Percentiles rank a stretch among this genome's conserved stretches.
phyloP scores from a whole-genome alignment of 2,113 vertebrate species.

The Tenebrosternarchus preto region DNA sequence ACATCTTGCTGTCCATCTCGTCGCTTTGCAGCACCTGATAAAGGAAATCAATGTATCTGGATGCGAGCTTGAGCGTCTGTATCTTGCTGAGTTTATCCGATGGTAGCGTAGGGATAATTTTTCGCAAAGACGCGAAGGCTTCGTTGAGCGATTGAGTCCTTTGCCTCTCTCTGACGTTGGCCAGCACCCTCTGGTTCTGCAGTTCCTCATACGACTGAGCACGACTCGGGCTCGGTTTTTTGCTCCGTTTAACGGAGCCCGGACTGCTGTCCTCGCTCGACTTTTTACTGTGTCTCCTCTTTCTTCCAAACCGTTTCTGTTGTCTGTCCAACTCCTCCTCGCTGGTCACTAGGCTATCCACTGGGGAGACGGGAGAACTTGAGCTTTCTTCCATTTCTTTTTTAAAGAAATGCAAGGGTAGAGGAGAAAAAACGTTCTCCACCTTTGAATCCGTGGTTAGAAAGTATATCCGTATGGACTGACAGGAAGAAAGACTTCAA shows the following conservation, averaged over 20 bases:
- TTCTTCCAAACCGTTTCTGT: constrained; percentile 70
- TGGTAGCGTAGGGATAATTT: constrained; percentile 82
- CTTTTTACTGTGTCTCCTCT: constrained; percentile 77
- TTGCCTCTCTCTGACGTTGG: constrained; percentile 80
- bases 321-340: constrained; percentile 80
- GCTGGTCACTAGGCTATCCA: constrained; percentile 79
- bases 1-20: constrained; percentile 85
- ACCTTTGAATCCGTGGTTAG: constrained; percentile 73
- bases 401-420: constrained; percentile 73
- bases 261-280: constrained; percentile 74
- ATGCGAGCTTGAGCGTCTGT: constrained; percentile 80
- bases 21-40: constrained; percentile 83
- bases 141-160: constrained; percentile 82
- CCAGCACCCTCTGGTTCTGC: constrained; percentile 81
- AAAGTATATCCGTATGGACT: constrained; percentile 53
- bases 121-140: constrained; percentile 78
- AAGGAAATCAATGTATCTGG: constrained; percentile 81
- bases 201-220: constrained; percentile 80
- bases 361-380: constrained; percentile 76
- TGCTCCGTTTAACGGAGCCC: constrained; percentile 69
- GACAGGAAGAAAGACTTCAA: constrained; percentile 23
- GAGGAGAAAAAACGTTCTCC: constrained; percentile 68
- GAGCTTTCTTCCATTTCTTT: constrained; percentile 81
- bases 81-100: constrained; percentile 84
- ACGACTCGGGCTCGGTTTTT: constrained; percentile 74